Evolutionary conservation across 2,797 vertebrate genomes (phyloP).

Genomic region (Sebastes kiyomatsui): DNA sequence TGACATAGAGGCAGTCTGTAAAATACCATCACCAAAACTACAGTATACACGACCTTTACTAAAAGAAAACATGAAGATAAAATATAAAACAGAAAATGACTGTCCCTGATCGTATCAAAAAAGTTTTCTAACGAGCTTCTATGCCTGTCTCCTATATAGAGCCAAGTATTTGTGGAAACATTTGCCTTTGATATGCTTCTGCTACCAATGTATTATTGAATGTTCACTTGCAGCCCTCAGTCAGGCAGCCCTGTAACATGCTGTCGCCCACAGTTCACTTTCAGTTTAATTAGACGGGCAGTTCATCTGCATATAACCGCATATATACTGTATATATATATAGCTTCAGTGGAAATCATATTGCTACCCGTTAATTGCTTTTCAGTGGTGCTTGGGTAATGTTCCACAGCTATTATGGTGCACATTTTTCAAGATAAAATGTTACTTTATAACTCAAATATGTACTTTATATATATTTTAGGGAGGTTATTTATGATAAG

Average conservation of each 20-base stretch:
- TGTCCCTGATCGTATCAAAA: background rate
- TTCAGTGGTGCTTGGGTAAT: background rate
- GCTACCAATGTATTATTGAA: constrained; percentile 3
- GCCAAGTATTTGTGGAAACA: background rate
- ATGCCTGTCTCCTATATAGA: background rate
- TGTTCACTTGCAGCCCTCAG: background rate
- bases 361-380: constrained; percentile 4
- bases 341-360: background rate
- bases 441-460: background rate
- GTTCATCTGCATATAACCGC: background rate
- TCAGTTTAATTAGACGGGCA: constrained; percentile 13
- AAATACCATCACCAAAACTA: background rate
- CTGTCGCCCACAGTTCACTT: background rate
- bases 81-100: background rate
- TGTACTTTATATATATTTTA: background rate
- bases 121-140: background rate
- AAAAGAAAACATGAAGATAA: background rate
- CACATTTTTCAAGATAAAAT: background rate
- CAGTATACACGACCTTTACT: no score
- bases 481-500: constrained; percentile 1
- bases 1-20: background rate
- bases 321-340: background rate
- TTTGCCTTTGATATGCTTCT: background rate
- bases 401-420: background rate
- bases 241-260: background rate